Conservation (phyloP, 2,888 invertebrate species). For the Mythimna lalbum region DNA sequence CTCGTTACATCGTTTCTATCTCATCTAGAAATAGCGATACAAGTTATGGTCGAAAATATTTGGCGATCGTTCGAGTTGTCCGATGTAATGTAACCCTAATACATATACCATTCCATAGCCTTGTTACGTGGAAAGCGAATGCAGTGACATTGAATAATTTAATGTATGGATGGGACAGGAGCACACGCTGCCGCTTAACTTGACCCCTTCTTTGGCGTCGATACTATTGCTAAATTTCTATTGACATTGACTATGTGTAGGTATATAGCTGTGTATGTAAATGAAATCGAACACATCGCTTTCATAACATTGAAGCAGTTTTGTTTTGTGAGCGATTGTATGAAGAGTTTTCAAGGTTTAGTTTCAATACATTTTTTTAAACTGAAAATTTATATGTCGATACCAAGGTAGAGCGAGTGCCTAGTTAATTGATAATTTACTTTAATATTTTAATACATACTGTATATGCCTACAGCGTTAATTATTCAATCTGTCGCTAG, state of each 20-base stretch:
- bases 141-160: conserved; percentile 62
- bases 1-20: conserved; percentile 43
- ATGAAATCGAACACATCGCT: conserved; percentile 67
- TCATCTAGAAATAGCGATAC: conserved; percentile 34
- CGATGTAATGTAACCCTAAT: conserved; percentile 40
- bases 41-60: conserved; percentile 29
- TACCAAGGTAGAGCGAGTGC: not conserved
- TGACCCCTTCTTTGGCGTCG: conserved; percentile 70
- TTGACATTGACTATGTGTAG: conserved; percentile 71
- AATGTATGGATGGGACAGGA: conserved; percentile 44
- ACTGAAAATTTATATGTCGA: not conserved
- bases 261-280: conserved; percentile 52
- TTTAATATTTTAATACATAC: too few species aligned
- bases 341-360: conserved; percentile 26
- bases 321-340: conserved; percentile 41
- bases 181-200: conserved; percentile 63
- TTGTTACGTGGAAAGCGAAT: conserved; percentile 37
- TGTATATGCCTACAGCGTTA: not conserved
- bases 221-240: conserved; percentile 74
- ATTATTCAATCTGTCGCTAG: not conserved
- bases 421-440: not conserved
- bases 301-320: conserved; percentile 61
- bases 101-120: conserved; percentile 12
- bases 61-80: conserved; percentile 17
- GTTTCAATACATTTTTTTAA: not conserved